Base-by-base conservation (phyloP, 2,113 vertebrate genomes). In the Rhinolophus ferrumequinum region DNA sequence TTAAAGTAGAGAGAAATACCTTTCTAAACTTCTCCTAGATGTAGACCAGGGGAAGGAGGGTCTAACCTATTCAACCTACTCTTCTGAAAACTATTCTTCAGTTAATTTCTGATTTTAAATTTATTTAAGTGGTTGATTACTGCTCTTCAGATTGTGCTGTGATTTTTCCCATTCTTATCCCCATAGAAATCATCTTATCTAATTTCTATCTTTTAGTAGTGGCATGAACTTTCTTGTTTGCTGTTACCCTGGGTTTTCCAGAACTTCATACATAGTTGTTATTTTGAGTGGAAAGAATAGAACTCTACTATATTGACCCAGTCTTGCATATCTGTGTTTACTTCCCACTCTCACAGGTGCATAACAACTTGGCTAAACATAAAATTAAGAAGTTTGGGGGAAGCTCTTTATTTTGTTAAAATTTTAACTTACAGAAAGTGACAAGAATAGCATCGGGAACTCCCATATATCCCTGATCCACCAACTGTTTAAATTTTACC, bases 341-440 rank as follows among this genome's bases (percentile, higher is more conserved):
- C 41, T 88, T 47, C 28, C 35, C 14, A 52, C 16, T 56, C 6
- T 94, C 35, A 62, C 12, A 24, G 35, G 15, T 94, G 67, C 87
- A 60, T 66, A 79, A 60, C 4, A 86, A 81, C 21, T 89, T 93
- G 54, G 18, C 10, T 21, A 28, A 90, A 58, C 77, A 80, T 11
- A 72, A 90, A 88, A 90, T 72, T 72, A 44, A 82, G 18, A 35
- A 2, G 60, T 44, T 58, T 89, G 35, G 12, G 4, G 13, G 44
- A 13, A 30, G n/a, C 30, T 30, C 72, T 56, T 62, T 56, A 81
- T 66, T 79, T 79, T 72, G 75, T 89, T 72, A 47, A 56, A 83
- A 76, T 79, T 89, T 80, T 86, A 80, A 86, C 24, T 79, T 80
- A 64, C 6, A 85, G 19, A 79, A 84, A 84, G n/a, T 89, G n/a